A percentile compares a stretch with the other conserved stretches of the same genome.
phyloP scores from a whole-genome alignment of 2,113 vertebrate genomes.

The Hyla sarda region DNA sequence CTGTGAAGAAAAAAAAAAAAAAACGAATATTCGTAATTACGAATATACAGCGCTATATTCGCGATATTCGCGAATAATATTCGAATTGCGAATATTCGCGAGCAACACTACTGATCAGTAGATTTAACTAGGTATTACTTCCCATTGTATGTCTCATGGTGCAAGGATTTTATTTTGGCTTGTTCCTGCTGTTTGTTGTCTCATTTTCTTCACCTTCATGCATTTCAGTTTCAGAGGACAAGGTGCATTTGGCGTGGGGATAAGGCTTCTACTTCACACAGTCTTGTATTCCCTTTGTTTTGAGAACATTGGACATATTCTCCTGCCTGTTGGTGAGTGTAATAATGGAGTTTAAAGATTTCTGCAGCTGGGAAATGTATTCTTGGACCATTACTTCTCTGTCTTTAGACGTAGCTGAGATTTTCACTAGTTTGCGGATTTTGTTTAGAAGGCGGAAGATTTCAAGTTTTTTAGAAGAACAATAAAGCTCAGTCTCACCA shows the following conservation, averaged over 20 bases:
- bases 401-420: constrained; percentile 63
- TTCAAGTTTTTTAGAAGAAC: constrained; percentile 63
- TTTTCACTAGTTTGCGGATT: constrained; percentile 63
- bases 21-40: too few relatives aligned
- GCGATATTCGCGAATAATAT: too few relatives aligned
- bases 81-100: too few relatives aligned
- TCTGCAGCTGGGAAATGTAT: constrained; percentile 67
- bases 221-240: not conserved
- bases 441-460: constrained; percentile 68
- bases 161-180: not conserved
- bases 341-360: constrained; percentile 17
- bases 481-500: constrained; percentile 54
- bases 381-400: constrained; percentile 65
- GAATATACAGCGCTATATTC: too few relatives aligned
- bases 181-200: not conserved
- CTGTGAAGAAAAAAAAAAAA: too few relatives aligned
- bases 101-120: too few relatives aligned
- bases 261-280: not conserved
- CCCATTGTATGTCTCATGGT: not conserved
- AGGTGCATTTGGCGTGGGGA: not conserved
- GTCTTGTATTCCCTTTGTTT: not conserved
- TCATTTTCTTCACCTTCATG: not conserved
- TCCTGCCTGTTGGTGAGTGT: not conserved
- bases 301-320: not conserved
- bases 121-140: too few relatives aligned